Percentiles rank a stretch among this genome's conserved stretches.
Conservation (phyloP, 1,140 invertebrate genomes). For the Drosophila ananassae region DNA sequence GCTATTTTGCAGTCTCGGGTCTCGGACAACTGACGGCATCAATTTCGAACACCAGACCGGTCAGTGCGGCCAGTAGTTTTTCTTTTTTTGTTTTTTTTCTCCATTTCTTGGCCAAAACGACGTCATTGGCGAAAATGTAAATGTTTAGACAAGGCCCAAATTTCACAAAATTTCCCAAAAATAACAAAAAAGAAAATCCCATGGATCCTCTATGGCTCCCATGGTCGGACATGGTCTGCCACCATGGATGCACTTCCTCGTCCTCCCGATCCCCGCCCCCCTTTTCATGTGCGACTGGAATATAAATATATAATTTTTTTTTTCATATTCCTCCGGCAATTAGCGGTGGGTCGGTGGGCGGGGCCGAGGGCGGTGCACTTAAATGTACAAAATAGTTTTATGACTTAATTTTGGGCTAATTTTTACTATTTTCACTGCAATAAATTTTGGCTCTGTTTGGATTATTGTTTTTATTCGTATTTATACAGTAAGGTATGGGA, state of each 20-base stretch:
- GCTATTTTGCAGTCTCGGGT: slow-evolving; percentile 33
- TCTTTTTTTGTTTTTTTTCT: slow-evolving; percentile 24
- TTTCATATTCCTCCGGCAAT: slow-evolving; percentile 13
- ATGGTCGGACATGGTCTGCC: slow-evolving; percentile 27
- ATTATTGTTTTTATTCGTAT: slow-evolving; percentile 21
- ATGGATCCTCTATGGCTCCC: slow-evolving; percentile 18
- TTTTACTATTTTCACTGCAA: slow-evolving; percentile 58
- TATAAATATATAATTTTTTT: background rate
- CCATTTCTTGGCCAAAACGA: slow-evolving; percentile 36
- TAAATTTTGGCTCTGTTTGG: slow-evolving; percentile 44
- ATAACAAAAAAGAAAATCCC: slow-evolving; percentile 2
- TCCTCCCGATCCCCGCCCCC: background rate
- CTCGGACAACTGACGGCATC: slow-evolving; percentile 42
- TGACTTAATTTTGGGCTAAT: slow-evolving; percentile 72
- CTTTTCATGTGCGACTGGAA: background rate
- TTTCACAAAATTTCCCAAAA: slow-evolving; percentile 26
- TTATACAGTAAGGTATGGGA: slow-evolving; percentile 13
- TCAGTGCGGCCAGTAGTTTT: slow-evolving; percentile 4
- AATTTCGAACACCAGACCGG: slow-evolving; percentile 7
- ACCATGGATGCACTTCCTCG: slow-evolving; percentile 1
- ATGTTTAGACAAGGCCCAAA: slow-evolving; percentile 76
- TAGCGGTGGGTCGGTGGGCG: slow-evolving; percentile 3
- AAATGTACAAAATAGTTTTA: slow-evolving; percentile 58
- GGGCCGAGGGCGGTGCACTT: slow-evolving; percentile 23
- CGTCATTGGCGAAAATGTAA: slow-evolving; percentile 76